A percentile compares a stretch with the other conserved stretches of the same genome.
Conservation (phyloP, 2,113 vertebrate species). For the Cygnus atratus region DNA sequence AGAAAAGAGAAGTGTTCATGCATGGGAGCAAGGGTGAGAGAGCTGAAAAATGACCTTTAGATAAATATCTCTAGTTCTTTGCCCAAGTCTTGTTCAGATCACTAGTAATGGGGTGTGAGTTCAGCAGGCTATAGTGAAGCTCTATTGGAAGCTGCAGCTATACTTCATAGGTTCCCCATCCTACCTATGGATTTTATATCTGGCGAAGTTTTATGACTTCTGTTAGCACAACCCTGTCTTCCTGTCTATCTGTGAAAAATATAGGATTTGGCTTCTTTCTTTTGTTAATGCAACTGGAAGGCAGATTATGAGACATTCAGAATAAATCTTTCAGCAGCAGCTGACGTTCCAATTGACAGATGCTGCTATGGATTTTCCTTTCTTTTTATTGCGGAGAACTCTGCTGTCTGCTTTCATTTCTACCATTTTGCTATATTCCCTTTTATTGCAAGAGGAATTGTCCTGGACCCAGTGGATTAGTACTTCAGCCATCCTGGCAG, state of each 20-base stretch:
- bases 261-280: neutral
- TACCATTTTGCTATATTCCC: constrained; percentile 1
- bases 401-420: constrained; percentile 37
- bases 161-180: neutral
- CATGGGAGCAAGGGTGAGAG: neutral
- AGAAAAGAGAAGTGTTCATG: neutral
- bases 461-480: neutral
- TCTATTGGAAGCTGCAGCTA: neutral
- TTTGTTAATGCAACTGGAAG: neutral
- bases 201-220: neutral
- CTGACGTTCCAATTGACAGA: constrained; percentile 65
- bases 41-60: neutral
- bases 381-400: constrained; percentile 55
- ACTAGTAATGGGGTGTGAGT: neutral
- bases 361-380: constrained; percentile 36
- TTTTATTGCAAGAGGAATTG: constrained; percentile 3
- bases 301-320: constrained; percentile 32
- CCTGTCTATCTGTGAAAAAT: neutral
- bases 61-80: neutral
- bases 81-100: neutral
- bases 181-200: neutral
- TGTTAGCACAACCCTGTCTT: neutral
- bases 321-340: constrained; percentile 46
- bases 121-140: neutral
- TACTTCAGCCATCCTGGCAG: neutral